Evolutionary conservation across 2,888 invertebrate species (phyloP).

Genomic region (Plebejus melissa): DNA sequence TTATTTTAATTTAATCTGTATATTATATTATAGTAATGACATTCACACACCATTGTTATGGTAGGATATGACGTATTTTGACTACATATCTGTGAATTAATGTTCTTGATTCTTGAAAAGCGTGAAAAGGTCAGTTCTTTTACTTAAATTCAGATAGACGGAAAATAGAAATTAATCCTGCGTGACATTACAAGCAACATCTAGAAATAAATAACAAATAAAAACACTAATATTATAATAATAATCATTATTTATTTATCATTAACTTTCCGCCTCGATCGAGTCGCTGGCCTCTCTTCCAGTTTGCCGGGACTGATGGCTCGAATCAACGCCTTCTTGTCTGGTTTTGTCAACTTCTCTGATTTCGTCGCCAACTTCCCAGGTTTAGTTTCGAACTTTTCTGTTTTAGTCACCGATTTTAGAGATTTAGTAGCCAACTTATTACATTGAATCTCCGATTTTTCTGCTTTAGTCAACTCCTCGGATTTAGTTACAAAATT

Average conservation of each 20-base stretch:
- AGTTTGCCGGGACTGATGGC: constrained; percentile 61
- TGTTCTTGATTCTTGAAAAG: too few species aligned
- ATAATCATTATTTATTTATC: constrained; percentile 32
- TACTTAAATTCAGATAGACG: too few species aligned
- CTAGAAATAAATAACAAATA: background rate
- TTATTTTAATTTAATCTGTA: too few species aligned
- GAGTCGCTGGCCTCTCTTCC: constrained; percentile 38
- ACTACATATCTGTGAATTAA: too few species aligned
- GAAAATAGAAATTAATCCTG: too few species aligned
- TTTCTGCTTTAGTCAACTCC: background rate
- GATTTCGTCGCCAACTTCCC: constrained; percentile 12
- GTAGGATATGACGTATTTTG: too few species aligned
- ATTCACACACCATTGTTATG: too few species aligned
- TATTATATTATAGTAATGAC: too few species aligned
- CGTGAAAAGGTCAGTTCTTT: too few species aligned
- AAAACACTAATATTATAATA: background rate
- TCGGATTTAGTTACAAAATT: background rate
- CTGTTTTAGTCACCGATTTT: background rate
- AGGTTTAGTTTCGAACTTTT: background rate
- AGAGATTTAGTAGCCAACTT: background rate
- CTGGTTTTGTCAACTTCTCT: constrained; percentile 32
- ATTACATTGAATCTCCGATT: background rate
- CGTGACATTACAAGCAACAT: background rate
- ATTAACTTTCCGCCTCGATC: constrained; percentile 40
- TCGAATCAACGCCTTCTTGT: constrained; percentile 46